A percentile compares a stretch with the other conserved stretches of the same genome.
Evolutionary conservation across 2,888 invertebrate species (phyloP).

Genomic region (Cheiracanthium punctorium): DNA sequence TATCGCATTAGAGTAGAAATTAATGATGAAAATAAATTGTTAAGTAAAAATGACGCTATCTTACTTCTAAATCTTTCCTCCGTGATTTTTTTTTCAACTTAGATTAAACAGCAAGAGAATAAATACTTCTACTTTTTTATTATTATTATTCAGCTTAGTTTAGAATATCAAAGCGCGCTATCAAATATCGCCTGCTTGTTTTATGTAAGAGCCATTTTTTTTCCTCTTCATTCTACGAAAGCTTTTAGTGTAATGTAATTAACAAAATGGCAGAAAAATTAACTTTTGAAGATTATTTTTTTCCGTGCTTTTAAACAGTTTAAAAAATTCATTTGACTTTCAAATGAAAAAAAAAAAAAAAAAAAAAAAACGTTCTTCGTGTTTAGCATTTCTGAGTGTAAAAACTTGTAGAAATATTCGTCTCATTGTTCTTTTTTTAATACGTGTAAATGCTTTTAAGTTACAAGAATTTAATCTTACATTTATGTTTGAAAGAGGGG

Average conservation of each 20-base stretch:
- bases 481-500: neutral
- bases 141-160: slow-evolving; percentile 15
- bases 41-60: slow-evolving; percentile 47
- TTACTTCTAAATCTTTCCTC: slow-evolving; percentile 32
- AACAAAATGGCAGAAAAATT: slow-evolving; percentile 59
- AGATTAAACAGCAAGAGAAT: slow-evolving; percentile 22
- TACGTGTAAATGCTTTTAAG: slow-evolving; percentile 7
- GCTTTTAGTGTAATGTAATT: slow-evolving; percentile 62
- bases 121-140: too few relatives aligned
- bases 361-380: slow-evolving; percentile 14
- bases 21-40: slow-evolving; percentile 67
- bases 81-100: neutral
- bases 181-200: slow-evolving; percentile 56
- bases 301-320: slow-evolving; percentile 29
- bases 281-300: slow-evolving; percentile 46
- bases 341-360: slow-evolving; percentile 48
- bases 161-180: slow-evolving; percentile 41
- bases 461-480: slow-evolving; percentile 10
- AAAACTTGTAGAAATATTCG: slow-evolving; percentile 9
- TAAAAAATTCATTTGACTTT: slow-evolving; percentile 62
- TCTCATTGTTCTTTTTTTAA: slow-evolving; percentile 6
- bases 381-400: neutral
- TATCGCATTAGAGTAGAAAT: slow-evolving; percentile 66
- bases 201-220: slow-evolving; percentile 34
- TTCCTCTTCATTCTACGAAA: slow-evolving; percentile 36